These are phyloP conservation scores for Campylomormyrus tamandua DNA, from an alignment of 2,113 vertebrate species.

Conservation along the genomic window DNA sequence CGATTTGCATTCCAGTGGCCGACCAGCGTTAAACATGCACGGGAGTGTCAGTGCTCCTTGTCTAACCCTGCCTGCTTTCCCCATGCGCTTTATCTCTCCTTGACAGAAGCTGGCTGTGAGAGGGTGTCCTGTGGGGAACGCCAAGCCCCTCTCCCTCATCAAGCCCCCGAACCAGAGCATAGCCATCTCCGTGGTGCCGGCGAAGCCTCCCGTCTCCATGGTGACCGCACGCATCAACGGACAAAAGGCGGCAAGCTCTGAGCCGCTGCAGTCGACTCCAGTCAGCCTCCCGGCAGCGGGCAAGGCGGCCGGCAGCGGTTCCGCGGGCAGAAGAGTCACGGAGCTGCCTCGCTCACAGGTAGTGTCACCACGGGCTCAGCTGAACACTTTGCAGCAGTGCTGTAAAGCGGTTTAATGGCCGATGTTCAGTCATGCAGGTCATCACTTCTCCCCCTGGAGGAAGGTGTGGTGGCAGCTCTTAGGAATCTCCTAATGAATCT, in stretches of 20 bases:
- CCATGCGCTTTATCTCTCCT: slow-evolving; percentile 17
- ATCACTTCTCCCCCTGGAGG: neutral
- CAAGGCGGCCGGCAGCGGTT: slow-evolving; percentile 37
- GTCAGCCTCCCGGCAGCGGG: slow-evolving; percentile 63
- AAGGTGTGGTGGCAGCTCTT: neutral
- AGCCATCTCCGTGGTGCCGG: slow-evolving; percentile 67
- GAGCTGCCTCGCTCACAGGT: slow-evolving; percentile 61
- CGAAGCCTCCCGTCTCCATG: slow-evolving; percentile 71
- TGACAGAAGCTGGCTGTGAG: slow-evolving; percentile 70
- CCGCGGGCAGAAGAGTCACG: slow-evolving; percentile 47
- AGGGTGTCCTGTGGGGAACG: slow-evolving; percentile 63
- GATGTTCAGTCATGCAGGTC: neutral
- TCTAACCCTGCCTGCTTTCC: neutral
- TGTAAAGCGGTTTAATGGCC: neutral
- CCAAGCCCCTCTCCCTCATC: slow-evolving; percentile 66
- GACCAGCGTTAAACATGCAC: neutral
- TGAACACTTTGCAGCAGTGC: neutral
- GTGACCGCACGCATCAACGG: slow-evolving; percentile 73
- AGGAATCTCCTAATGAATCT: neutral
- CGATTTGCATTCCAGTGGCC: neutral
- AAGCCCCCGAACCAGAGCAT: slow-evolving; percentile 62
- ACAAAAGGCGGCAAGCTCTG: slow-evolving; percentile 57
- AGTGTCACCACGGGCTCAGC: neutral
- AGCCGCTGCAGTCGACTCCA: slow-evolving; percentile 62
- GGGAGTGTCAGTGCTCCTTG: neutral